phyloP scores from a whole-genome alignment of 2,113 vertebrate genomes.

The Brienomyrus brachyistius region DNA sequence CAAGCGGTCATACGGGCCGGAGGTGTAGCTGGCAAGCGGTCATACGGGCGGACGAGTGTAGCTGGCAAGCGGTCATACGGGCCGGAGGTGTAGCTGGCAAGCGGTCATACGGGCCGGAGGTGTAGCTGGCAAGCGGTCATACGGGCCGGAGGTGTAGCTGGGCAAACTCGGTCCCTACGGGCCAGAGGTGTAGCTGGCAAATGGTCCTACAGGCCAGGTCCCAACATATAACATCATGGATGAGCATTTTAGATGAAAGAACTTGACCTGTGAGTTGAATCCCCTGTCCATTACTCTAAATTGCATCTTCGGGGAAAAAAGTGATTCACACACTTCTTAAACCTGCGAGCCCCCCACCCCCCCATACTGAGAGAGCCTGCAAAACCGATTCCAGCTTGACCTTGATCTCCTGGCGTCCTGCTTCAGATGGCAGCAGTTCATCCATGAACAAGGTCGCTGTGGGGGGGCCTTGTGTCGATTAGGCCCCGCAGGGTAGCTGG shows the following conservation, averaged over 20 bases:
- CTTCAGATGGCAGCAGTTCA: not conserved
- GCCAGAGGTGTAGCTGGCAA: not conserved
- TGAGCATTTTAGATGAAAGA: not conserved
- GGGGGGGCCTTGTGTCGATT: not conserved
- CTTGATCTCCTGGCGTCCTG: not conserved
- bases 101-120: too few relatives aligned
- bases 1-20: too few relatives aligned
- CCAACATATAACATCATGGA: not conserved
- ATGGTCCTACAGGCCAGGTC: not conserved
- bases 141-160: not conserved
- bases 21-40: too few relatives aligned
- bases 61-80: too few relatives aligned
- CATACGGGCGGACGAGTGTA: too few relatives aligned
- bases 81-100: too few relatives aligned
- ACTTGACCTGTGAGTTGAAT: not conserved
- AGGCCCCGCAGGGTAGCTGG: not conserved
- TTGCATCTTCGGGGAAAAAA: slow-evolving; percentile 25
- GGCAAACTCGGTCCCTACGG: too few relatives aligned
- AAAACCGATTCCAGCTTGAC: not conserved
- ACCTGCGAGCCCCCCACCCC: not conserved
- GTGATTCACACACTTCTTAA: not conserved
- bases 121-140: too few relatives aligned
- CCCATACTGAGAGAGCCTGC: not conserved
- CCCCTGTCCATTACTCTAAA: slow-evolving; percentile 31
- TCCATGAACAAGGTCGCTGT: not conserved